A percentile compares a stretch with the other conserved stretches of the same genome.
Evolutionary conservation across 2,888 invertebrate species (phyloP).

Genomic region (Xanthorhoe spadicearia): DNA sequence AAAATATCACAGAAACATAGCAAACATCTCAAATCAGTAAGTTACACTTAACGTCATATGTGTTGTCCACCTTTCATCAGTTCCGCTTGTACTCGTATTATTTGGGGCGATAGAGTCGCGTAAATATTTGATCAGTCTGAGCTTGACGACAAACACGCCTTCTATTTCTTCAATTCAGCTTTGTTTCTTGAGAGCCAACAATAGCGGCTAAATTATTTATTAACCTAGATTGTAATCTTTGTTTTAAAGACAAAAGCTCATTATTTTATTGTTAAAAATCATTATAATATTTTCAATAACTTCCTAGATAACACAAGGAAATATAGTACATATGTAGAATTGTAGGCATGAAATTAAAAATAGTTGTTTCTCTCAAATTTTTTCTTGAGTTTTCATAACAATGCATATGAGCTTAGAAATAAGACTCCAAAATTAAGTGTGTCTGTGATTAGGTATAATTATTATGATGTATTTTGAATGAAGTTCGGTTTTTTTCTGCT

Average conservation of each 20-base stretch:
- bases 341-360: too few species aligned
- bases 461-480: background rate
- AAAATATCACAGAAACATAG: background rate
- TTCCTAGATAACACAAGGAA: background rate
- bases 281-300: background rate
- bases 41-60: background rate
- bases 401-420: too few species aligned
- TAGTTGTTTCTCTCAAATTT: too few species aligned
- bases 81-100: conserved; percentile 42
- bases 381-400: too few species aligned
- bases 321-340: background rate
- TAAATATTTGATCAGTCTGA: conserved; percentile 56
- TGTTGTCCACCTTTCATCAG: conserved; percentile 35
- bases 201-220: conserved; percentile 19
- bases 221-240: background rate
- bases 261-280: background rate
- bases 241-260: background rate
- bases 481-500: background rate
- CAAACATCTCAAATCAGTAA: background rate
- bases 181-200: conserved; percentile 23
- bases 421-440: too few species aligned
- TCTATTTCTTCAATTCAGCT: conserved; percentile 38
- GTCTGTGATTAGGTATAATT: too few species aligned
- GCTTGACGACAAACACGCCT: conserved; percentile 44
- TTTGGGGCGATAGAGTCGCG: conserved; percentile 48